Evolutionary conservation across 1,140 invertebrate genomes (phyloP).

Genomic region (Pentalonia nigronervosa): DNA sequence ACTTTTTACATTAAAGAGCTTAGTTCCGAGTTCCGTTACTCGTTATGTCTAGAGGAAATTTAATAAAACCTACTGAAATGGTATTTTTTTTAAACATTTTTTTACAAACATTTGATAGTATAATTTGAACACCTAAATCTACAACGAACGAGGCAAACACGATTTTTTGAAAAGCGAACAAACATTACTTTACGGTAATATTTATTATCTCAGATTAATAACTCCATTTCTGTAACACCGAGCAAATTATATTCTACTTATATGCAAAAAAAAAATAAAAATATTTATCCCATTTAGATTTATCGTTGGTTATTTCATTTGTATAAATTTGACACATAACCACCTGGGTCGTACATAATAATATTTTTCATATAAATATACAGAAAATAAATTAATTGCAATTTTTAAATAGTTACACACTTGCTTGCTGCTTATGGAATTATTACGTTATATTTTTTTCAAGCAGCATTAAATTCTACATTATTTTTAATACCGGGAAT

Average conservation of each 20-base stretch:
- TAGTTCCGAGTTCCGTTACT: background rate
- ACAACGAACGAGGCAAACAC: too few relatives aligned
- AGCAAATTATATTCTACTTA: too few relatives aligned
- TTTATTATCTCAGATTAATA: too few relatives aligned
- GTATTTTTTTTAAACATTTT: background rate
- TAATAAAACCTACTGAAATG: background rate
- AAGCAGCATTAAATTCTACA: background rate
- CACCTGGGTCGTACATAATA: background rate
- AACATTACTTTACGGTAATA: too few relatives aligned
- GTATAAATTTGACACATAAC: background rate
- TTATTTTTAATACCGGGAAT: background rate
- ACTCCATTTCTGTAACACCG: too few relatives aligned
- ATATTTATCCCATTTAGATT: too few relatives aligned
- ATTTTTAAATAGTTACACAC: background rate
- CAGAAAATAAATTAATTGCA: background rate
- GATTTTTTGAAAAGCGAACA: too few relatives aligned
- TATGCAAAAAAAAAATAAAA: too few relatives aligned
- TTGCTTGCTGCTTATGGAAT: too few relatives aligned
- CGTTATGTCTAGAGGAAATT: background rate
- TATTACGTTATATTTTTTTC: background rate
- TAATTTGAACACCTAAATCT: too few relatives aligned
- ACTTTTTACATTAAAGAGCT: background rate
- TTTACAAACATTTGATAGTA: background rate
- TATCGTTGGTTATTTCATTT: background rate
- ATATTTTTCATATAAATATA: background rate